phyloP scores from a whole-genome alignment of 2,113 vertebrate species.

The Calypte anna region DNA sequence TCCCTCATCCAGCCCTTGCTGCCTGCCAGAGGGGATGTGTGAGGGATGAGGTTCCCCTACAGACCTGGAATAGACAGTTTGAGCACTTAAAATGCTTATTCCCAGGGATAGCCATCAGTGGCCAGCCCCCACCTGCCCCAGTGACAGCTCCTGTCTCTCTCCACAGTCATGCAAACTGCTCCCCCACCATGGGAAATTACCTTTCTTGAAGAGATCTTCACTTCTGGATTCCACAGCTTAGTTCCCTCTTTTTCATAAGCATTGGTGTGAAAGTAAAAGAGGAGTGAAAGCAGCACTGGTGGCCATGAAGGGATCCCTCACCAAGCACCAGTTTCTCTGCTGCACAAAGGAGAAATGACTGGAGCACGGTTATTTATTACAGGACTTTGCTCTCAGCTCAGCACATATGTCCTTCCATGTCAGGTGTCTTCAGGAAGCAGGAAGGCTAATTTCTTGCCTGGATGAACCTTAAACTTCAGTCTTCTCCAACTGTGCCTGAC shows the following conservation, averaged over 20 bases:
- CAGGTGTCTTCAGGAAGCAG: not conserved
- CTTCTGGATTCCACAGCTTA: not conserved
- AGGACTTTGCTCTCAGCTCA: constrained; percentile 79
- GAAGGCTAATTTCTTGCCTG: constrained; percentile 11
- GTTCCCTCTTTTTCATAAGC: not conserved
- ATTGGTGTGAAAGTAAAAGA: not conserved
- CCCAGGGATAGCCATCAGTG: not conserved
- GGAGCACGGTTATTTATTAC: constrained; percentile 72
- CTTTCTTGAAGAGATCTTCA: constrained; percentile 51
- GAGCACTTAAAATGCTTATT: not conserved
- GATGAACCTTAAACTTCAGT: constrained; percentile 7
- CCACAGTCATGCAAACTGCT: not conserved
- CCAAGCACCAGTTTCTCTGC: not conserved
- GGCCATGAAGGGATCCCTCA: not conserved
- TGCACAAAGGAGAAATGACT: constrained; percentile 65
- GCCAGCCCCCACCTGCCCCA: not conserved
- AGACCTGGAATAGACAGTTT: not conserved
- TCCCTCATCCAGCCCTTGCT: fast-evolving
- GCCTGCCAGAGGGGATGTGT: not conserved
- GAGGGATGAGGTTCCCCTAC: not conserved
- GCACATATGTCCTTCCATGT: constrained; percentile 51
- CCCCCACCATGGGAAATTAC: constrained; percentile 51
- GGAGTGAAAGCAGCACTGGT: not conserved
- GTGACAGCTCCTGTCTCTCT: not conserved
- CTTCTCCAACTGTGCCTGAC: not conserved